phyloP scores from a whole-genome alignment of 2,797 vertebrate species.

The Acanthornis magna region DNA sequence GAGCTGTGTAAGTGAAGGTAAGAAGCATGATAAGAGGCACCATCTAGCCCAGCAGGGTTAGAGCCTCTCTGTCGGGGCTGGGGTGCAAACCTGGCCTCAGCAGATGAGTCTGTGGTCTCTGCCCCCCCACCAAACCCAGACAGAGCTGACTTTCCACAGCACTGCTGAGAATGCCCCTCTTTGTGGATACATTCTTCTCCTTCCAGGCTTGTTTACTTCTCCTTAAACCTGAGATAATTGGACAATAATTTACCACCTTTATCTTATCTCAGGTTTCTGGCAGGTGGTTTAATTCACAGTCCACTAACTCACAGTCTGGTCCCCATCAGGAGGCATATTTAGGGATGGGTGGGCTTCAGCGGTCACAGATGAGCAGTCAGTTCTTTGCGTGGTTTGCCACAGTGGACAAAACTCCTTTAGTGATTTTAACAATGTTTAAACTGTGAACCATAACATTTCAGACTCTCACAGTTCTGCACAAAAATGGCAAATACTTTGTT shows the following conservation, averaged over 20 bases:
- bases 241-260: neutral
- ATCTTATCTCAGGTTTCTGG: neutral
- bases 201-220: neutral
- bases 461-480: neutral
- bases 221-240: neutral
- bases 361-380: neutral
- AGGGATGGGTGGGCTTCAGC: neutral
- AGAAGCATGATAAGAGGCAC: neutral
- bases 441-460: neutral
- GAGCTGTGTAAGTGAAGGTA: neutral
- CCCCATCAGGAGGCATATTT: neutral
- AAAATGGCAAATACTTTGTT: neutral
- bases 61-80: neutral
- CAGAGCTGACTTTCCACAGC: neutral
- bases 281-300: neutral
- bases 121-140: neutral
- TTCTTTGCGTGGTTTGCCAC: neutral
- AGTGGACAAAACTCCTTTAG: neutral
- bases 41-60: too few species aligned
- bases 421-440: neutral
- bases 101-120: neutral
- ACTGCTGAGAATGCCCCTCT: neutral
- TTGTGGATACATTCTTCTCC: neutral
- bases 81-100: neutral
- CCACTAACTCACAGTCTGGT: neutral